Base-by-base conservation (phyloP, 2,888 invertebrate species). In the Ormyrus nitidulus region DNA sequence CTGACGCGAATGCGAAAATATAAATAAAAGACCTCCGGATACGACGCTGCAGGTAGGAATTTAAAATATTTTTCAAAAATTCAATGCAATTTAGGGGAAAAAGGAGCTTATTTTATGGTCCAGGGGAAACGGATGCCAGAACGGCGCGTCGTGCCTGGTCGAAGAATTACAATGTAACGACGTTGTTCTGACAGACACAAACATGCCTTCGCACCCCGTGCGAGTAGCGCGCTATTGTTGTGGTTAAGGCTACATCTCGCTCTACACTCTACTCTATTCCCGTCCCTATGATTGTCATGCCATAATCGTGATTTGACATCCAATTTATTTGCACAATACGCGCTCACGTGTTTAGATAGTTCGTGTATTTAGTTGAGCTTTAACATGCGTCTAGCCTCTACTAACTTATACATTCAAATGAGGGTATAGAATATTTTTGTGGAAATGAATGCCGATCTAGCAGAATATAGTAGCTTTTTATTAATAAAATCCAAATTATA, bases 231-330 rank as follows among this genome's bases (percentile, higher is more conserved):
- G 46, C 59, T 49, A 79, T 79, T 79, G 70, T 74, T 71, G 70
- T 44, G 79, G 79, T 75, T 48, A 19, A n/a, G 58, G 61, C 64
- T 61, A 68, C 66, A 70, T 5, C 53, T 70, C 64, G 53, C n/a
- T 49, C 46, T 59, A 51, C 66, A 59, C 64, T 77, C 19, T 65
- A 77, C 48, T 70, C 72, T 48, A 54, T 68, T 53, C 64, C 48
- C n/a, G n/a, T 48, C 61, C n/a, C 62, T 48, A 48, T 13, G 61
- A 72, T 76, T 76, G 71, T 72, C 70, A 11, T 44, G n/a, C 34
- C 59, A 72, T 65, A 71, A 80, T 71, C 62, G 44, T 62, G 71
- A 80, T 76, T 80, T 71, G 71, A 80, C 76, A 71, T 80, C 53
- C 53, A 80, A 80, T 80, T 80, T 80, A 76, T 80, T 80, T 76